A percentile compares a stretch with the other conserved stretches of the same genome.
Evolutionary conservation across 1,140 invertebrate genomes (phyloP).

Genomic region (Drosophila orosa): DNA sequence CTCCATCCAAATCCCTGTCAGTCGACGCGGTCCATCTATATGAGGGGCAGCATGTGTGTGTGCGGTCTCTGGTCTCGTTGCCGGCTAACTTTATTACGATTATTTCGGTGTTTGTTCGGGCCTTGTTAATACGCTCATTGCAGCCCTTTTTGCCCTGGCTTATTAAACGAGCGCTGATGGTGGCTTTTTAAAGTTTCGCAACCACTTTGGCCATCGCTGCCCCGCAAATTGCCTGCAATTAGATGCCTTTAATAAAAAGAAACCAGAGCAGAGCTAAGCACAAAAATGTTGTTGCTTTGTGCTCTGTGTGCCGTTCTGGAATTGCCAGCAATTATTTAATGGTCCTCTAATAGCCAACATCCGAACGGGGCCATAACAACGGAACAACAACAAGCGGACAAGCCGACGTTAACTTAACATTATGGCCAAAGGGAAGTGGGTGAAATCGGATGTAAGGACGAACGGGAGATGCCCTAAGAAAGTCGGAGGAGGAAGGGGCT

Average conservation of each 20-base stretch:
- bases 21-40: constrained; percentile 24
- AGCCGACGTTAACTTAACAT: constrained; percentile 72
- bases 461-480: constrained; percentile 14
- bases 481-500: background rate
- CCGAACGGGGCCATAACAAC: constrained; percentile 75
- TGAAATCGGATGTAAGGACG: constrained; percentile 15
- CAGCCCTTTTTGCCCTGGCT: constrained; percentile 21
- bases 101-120: constrained; percentile 38
- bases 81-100: constrained; percentile 61
- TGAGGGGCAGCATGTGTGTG: constrained; percentile 16
- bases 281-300: constrained; percentile 43
- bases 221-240: constrained; percentile 74
- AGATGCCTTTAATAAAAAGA: constrained; percentile 61
- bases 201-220: constrained; percentile 41
- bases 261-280: constrained; percentile 39
- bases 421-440: constrained; percentile 31
- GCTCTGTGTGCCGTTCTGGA: constrained; percentile 56
- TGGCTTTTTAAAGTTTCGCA: constrained; percentile 56
- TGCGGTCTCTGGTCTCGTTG: constrained; percentile 49
- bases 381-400: constrained; percentile 45
- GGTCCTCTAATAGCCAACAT: constrained; percentile 80
- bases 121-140: constrained; percentile 73
- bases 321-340: constrained; percentile 82
- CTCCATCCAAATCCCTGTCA: constrained; percentile 18
- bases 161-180: constrained; percentile 71